Evolutionary conservation across 2,797 vertebrate genomes (phyloP).

Genomic region (Coregonus suidteri): DNA sequence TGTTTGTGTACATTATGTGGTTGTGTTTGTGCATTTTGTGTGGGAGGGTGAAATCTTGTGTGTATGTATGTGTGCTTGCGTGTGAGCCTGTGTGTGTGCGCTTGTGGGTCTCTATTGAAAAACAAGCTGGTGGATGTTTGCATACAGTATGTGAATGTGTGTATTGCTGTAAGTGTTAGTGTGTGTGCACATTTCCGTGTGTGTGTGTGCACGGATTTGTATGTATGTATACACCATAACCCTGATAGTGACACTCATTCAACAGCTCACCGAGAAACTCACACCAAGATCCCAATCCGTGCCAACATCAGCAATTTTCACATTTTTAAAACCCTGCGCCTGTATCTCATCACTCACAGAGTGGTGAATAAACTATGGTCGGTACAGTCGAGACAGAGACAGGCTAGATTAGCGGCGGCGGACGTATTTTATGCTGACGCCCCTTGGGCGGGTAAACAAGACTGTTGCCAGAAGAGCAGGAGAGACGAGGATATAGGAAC

Average conservation of each 20-base stretch:
- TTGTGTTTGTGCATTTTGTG: neutral
- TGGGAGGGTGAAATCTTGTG: neutral
- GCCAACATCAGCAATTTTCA: constrained; percentile 45
- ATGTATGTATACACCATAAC: neutral
- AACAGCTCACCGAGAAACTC: constrained; percentile 17
- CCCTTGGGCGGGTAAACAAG: constrained; percentile 49
- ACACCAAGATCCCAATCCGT: constrained; percentile 11
- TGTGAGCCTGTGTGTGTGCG: neutral
- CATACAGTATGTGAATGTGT: neutral
- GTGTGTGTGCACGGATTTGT: neutral
- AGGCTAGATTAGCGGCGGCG: constrained; percentile 44
- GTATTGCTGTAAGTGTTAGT: neutral
- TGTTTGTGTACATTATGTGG: constrained; percentile 1
- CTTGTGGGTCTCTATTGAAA: neutral
- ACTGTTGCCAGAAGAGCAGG: neutral
- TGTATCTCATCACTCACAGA: constrained; percentile 38
- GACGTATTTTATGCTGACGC: constrained; percentile 43
- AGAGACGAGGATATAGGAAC: neutral
- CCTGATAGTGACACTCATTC: constrained; percentile 41
- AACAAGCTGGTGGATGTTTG: neutral
- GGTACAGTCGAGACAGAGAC: neutral
- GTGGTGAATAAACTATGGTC: constrained; percentile 49
- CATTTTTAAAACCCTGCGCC: constrained; percentile 13
- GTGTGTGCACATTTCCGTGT: too few species aligned
- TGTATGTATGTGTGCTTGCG: neutral